Evolutionary conservation across 2,113 vertebrate species (phyloP).

Genomic region (Geococcyx californianus): DNA sequence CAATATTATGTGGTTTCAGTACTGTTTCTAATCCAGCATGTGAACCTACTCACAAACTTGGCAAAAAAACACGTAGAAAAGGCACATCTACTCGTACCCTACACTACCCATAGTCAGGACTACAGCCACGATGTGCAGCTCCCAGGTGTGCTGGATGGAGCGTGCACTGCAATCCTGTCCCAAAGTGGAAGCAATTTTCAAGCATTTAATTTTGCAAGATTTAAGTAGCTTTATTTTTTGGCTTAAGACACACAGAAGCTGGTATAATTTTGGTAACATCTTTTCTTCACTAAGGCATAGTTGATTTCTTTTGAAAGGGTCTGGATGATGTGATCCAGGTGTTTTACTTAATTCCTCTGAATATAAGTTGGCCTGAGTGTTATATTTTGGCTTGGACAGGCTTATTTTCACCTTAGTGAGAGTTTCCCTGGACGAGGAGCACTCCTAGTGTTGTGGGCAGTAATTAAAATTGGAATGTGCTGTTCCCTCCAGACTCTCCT

Average conservation of each 20-base stretch:
- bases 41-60: neutral
- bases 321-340: neutral
- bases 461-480: neutral
- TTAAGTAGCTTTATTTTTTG: neutral
- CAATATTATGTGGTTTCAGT: neutral
- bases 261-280: neutral
- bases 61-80: neutral
- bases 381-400: neutral
- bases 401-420: neutral
- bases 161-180: neutral
- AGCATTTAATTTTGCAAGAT: neutral
- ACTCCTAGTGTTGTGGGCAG: neutral
- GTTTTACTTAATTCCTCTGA: neutral
- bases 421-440: neutral
- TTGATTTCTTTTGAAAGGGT: neutral
- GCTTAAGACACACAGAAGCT: neutral
- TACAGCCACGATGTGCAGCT: neutral
- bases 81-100: neutral
- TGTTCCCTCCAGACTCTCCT: neutral
- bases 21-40: neutral
- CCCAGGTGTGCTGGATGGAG: neutral
- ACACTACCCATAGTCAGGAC: accelerated
- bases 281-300: neutral
- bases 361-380: neutral
- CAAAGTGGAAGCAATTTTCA: neutral